phyloP scores from a whole-genome alignment of 1,140 invertebrate species.

The Acromyrmex heyeri region DNA sequence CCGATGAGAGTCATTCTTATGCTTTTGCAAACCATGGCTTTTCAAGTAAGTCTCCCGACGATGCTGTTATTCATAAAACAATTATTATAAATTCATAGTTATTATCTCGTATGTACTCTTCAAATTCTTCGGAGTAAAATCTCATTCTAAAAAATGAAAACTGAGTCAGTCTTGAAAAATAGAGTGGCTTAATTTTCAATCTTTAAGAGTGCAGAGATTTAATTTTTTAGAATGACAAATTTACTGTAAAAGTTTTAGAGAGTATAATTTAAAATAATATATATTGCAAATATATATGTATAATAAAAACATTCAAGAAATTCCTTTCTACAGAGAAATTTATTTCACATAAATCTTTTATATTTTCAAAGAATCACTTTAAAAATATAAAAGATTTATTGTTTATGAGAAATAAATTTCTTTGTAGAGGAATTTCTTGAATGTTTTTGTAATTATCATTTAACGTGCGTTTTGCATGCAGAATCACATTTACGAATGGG shows the following conservation, averaged over 20 bases:
- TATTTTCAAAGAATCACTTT: neutral
- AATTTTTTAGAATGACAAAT: no score
- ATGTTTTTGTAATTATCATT: neutral
- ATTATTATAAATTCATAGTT: neutral
- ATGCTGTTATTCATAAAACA: neutral
- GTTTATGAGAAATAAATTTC: neutral
- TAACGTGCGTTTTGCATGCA: slow-evolving; percentile 76
- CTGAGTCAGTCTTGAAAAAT: no score
- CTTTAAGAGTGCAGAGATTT: no score
- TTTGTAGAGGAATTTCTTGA: neutral
- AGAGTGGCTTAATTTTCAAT: no score
- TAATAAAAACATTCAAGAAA: no score
- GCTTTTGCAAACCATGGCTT: slow-evolving; percentile 92
- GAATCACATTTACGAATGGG: slow-evolving; percentile 92
- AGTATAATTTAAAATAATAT: neutral
- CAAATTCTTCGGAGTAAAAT: no score
- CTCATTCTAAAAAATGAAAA: no score
- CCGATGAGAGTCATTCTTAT: slow-evolving; percentile 92
- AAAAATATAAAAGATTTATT: neutral
- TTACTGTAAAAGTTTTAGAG: no score
- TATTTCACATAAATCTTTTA: no score
- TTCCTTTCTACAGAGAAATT: no score
- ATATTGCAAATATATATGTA: neutral
- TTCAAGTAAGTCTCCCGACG: slow-evolving; percentile 89
- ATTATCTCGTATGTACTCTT: neutral